Percentiles rank a stretch among this genome's conserved stretches.
Conservation (phyloP, 2,888 invertebrate genomes). For the Euzophera pinguis region DNA sequence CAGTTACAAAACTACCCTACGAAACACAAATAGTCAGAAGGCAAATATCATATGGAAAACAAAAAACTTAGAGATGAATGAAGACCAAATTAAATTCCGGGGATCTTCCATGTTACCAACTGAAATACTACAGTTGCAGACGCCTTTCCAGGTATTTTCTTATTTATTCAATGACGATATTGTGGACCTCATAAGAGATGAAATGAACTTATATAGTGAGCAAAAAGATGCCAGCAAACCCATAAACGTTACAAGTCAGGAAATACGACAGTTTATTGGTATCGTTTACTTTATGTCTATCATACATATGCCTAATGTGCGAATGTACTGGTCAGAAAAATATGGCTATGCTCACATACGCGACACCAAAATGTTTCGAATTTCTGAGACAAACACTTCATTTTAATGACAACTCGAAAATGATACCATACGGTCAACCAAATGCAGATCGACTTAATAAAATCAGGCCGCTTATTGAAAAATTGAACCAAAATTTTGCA, state of each 20-base stretch:
- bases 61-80: slow-evolving; percentile 20
- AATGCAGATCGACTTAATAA: slow-evolving; percentile 26
- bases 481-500: slow-evolving; percentile 26
- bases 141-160: slow-evolving; percentile 17
- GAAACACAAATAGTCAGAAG: slow-evolving; percentile 17
- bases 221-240: too few relatives aligned
- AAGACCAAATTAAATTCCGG: slow-evolving; percentile 19
- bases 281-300: too few relatives aligned
- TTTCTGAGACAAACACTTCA: neutral
- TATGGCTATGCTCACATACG: too few relatives aligned
- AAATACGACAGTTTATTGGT: too few relatives aligned
- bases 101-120: slow-evolving; percentile 16
- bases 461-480: slow-evolving; percentile 23
- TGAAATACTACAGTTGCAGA: neutral
- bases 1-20: slow-evolving; percentile 11
- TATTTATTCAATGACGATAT: slow-evolving; percentile 20
- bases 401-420: neutral
- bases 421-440: neutral
- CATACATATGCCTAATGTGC: too few relatives aligned
- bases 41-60: slow-evolving; percentile 22
- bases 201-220: too few relatives aligned
- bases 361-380: neutral
- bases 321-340: too few relatives aligned
- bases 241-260: too few relatives aligned
- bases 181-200: too few relatives aligned